Evolutionary conservation across 1,140 invertebrate genomes (phyloP), one percentile per base, ranked within the genome.

Genomic region (Trinorchestia longiramus): DNA sequence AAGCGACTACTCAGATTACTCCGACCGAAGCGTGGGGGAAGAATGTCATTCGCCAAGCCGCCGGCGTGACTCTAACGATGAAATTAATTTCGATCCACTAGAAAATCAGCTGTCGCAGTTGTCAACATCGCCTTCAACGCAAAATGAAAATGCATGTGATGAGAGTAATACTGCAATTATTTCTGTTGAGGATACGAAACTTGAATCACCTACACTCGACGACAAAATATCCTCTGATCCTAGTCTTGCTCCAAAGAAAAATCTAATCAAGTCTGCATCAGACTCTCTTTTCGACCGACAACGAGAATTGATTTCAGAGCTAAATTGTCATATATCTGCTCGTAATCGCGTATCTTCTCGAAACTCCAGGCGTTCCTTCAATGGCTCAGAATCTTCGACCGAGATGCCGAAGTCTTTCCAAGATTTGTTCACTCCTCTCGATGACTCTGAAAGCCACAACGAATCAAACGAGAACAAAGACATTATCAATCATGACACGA

Each of bases 341-440:
- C 92, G 92, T 19, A 94, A 94, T 40, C 92, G 44, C 36, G 40
- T 40, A 40, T 43, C 92, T 43, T 47, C 36, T 36, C 15, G 92
- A 19, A 45, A 43, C 36, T 40, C 44, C 0, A 45, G 44, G 19
- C 92, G 92, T 47, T 94, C 43, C 6, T 43, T 15, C 44, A 43
- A 94, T 19, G 44, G 43, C 11, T 94, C 44, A n/a, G 40, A 40
- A 94, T 40, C 17, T 45, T 94, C 43, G 1, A 94, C 41, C 19
- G 92, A 94, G 40, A 47, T 94, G 92, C 92, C 92, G 19, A 94
- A 94, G 44, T 94, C 92, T 47, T 94, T 94, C 92, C 92, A 94
- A 94, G 92, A 94, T 45, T n/a, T 94, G 40, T 94, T 94, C 44
- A 94, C 92, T n/a, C 92, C 92, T n/a, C 43, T 94, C 8, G 44